Evolutionary conservation across 2,113 vertebrate genomes (phyloP), one percentile per base, ranked within the genome.

Genomic region (Dipodomys ordii): DNA sequence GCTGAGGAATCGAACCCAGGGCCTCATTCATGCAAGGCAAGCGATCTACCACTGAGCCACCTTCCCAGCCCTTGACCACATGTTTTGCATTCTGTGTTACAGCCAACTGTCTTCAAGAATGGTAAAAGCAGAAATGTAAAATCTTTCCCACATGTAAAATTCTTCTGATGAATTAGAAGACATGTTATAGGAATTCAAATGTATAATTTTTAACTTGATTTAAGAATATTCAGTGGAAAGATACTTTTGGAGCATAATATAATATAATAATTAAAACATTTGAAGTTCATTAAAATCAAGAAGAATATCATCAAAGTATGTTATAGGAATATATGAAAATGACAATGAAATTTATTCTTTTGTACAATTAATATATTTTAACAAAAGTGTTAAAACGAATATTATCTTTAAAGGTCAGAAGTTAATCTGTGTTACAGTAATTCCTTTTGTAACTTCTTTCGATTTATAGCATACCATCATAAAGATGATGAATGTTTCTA

Each of bases 171-270:
- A 80, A 88, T 71, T 62, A 71, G n/a, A 85, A 62, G 12, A 77
- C 30, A 69, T 90, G 53, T 76, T 35, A 77, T 32, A 3, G 3
- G 3, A 93, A 88, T 68, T 78, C 65, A 67, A 88, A 78, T 13
- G 79, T n/a, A 16, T 76, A 64, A 62, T 57, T 95, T 65, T 23
- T 69, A 92, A 69, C 30, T 78, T 91, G 35, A 71, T 74, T 65
- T 87, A 68, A 91, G 35, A 92, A 30, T 82, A 32, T 67, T 46
- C 23, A 93, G 4, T 83, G 7, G 25, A 83, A 90, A 92, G 28
- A 3, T 74, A 82, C 9, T 86, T 86, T 96, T 78, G 72, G 88
- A 94, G 65, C 25, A 82, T 89, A 84, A 88, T 73, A 65, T 44
- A 83, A 88, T 68, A 39, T 39, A 39, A 39, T 39, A 95, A 86